Percentiles rank a stretch among this genome's conserved stretches.
Conservation (phyloP, 2,113 vertebrate species). For the Desmodus rotundus region DNA sequence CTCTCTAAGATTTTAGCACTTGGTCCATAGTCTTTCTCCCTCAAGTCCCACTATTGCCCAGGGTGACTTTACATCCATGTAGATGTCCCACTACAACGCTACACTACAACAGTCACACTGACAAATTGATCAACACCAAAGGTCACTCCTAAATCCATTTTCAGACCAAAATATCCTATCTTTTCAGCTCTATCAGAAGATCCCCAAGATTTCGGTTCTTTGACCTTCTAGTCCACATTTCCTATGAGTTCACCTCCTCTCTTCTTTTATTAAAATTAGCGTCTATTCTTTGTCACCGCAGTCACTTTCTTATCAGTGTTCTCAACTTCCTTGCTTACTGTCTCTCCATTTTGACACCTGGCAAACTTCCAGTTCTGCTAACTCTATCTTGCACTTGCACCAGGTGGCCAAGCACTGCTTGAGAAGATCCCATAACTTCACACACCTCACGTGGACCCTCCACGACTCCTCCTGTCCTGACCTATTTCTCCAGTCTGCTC, state of each 20-base stretch:
- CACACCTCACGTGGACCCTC: background rate
- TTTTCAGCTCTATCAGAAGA: background rate
- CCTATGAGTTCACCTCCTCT: background rate
- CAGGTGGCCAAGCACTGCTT: background rate
- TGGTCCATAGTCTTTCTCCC: background rate
- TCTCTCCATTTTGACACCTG: background rate
- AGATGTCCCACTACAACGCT: background rate
- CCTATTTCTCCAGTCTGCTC: background rate
- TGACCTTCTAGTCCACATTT: background rate
- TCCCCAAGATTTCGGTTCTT: background rate
- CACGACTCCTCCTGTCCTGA: background rate
- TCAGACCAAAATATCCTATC: background rate
- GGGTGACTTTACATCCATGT: background rate
- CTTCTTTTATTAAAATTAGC: background rate
- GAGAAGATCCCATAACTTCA: background rate
- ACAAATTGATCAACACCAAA: background rate
- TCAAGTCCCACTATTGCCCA: background rate
- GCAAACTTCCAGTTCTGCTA: background rate
- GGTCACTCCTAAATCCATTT: background rate
- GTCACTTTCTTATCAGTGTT: background rate
- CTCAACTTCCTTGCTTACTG: background rate
- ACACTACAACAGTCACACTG: background rate
- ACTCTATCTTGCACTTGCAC: background rate
- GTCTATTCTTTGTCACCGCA: background rate
- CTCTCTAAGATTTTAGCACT: background rate